phyloP scores from a whole-genome alignment of 2,888 invertebrate genomes.

The Lithophane socia region DNA sequence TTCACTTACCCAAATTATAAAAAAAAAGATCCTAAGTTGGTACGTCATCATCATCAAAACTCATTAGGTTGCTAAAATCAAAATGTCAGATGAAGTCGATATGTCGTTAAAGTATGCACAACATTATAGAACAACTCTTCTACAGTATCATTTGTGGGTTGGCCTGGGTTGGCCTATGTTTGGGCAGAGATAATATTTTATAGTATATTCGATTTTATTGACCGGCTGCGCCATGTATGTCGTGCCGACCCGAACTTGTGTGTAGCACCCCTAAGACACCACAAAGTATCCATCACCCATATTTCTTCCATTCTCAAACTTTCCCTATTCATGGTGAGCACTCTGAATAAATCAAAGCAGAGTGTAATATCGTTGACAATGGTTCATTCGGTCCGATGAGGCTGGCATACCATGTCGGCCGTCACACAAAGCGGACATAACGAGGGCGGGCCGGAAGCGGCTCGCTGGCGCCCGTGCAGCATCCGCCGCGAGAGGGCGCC shows the following conservation, averaged over 20 bases:
- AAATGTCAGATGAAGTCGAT: too few species aligned
- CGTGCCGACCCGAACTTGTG: background rate
- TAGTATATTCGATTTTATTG: background rate
- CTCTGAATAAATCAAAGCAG: conserved; percentile 65
- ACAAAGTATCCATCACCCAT: conserved; percentile 29
- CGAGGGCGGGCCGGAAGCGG: conserved; percentile 83
- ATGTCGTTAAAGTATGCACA: too few species aligned
- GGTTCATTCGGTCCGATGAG: conserved; percentile 68
- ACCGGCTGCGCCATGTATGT: background rate
- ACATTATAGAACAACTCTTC: too few species aligned
- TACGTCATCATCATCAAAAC: too few species aligned
- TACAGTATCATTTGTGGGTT: too few species aligned
- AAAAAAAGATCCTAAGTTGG: too few species aligned
- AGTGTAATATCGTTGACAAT: conserved; percentile 73
- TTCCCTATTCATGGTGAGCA: conserved; percentile 52
- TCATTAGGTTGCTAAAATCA: too few species aligned
- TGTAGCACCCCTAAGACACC: background rate
- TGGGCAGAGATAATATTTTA: background rate
- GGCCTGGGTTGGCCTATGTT: too few species aligned
- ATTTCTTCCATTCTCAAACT: conserved; percentile 43
- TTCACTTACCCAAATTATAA: too few species aligned
- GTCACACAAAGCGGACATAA: conserved; percentile 80
- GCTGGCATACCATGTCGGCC: conserved; percentile 63
- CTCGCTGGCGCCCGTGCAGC: conserved; percentile 77
- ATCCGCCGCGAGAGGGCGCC: conserved; percentile 74